phyloP scores from a whole-genome alignment of 2,888 invertebrate genomes.

The Eumerus sabulonum region DNA sequence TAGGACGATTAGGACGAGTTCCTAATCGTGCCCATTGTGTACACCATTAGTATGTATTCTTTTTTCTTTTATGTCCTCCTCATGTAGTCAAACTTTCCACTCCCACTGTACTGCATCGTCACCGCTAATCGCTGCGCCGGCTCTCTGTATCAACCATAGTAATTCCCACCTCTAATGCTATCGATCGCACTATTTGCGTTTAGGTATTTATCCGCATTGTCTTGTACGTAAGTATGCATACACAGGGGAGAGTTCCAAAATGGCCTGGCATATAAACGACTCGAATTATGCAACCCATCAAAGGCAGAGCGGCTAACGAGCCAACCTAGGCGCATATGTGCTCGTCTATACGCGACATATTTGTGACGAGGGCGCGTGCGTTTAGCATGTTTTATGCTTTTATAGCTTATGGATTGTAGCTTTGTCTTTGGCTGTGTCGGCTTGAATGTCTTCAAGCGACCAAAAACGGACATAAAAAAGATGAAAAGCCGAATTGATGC shows the following conservation, averaged over 20 bases:
- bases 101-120: slow-evolving; percentile 4
- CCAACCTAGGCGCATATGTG: no score
- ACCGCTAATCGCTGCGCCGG: slow-evolving; percentile 45
- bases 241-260: slow-evolving; percentile 52
- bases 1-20: slow-evolving; percentile 53
- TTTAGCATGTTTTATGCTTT: slow-evolving; percentile 32
- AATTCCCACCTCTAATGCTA: slow-evolving; percentile 57
- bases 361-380: slow-evolving; percentile 46
- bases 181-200: slow-evolving; percentile 54
- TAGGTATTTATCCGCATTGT: slow-evolving; percentile 45
- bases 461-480: slow-evolving; percentile 18
- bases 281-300: slow-evolving; percentile 59
- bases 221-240: slow-evolving; percentile 13
- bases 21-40: slow-evolving; percentile 57
- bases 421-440: slow-evolving; percentile 1
- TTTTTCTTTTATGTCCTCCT: no score
- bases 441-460: slow-evolving; percentile 18
- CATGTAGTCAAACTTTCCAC: not conserved
- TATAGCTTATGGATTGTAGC: no score
- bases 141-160: slow-evolving; percentile 62
- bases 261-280: slow-evolving; percentile 56
- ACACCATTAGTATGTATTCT: no score
- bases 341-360: not conserved
- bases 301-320: slow-evolving; percentile 18
- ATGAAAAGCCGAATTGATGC: not conserved